A percentile compares a stretch with the other conserved stretches of the same genome.
These are phyloP conservation scores for Nicator chloris DNA, from an alignment of 2,113 vertebrate species.

Conservation along the genomic window DNA sequence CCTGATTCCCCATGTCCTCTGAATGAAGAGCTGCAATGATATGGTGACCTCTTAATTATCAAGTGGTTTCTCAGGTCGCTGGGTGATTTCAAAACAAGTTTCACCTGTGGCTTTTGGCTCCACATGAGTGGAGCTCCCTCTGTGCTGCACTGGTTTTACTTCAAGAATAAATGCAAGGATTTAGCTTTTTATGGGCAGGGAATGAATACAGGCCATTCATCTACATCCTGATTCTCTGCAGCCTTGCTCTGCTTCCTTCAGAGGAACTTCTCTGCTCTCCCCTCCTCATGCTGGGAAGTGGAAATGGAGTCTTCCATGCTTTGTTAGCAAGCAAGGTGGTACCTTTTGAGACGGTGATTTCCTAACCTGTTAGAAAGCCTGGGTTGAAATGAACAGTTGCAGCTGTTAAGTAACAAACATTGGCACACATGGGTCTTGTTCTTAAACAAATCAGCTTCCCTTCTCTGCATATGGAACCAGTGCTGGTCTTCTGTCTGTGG, in stretches of 20 bases:
- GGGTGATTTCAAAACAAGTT: not conserved
- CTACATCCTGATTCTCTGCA: not conserved
- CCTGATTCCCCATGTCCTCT: not conserved
- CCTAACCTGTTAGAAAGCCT: not conserved
- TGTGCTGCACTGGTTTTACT: not conserved
- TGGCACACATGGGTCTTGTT: not conserved
- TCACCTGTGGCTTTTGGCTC: not conserved
- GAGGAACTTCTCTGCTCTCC: not conserved
- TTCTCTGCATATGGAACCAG: not conserved
- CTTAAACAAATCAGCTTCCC: not conserved
- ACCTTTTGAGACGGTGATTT: not conserved
- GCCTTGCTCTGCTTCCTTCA: not conserved
- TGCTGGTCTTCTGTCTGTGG: fast-evolving
- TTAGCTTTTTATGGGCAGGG: not conserved
- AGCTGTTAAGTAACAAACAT: not conserved
- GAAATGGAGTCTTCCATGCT: not conserved
- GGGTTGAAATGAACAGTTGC: not conserved
- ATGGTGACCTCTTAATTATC: not conserved
- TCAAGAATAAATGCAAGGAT: not conserved
- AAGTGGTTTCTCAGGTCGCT: not conserved
- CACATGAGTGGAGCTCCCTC: no score
- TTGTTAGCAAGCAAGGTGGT: not conserved
- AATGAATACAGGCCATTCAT: not conserved
- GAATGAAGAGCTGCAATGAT: not conserved
- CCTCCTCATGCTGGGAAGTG: not conserved